phyloP scores from a whole-genome alignment of 2,888 invertebrate genomes.

The Hipparchia semele region DNA sequence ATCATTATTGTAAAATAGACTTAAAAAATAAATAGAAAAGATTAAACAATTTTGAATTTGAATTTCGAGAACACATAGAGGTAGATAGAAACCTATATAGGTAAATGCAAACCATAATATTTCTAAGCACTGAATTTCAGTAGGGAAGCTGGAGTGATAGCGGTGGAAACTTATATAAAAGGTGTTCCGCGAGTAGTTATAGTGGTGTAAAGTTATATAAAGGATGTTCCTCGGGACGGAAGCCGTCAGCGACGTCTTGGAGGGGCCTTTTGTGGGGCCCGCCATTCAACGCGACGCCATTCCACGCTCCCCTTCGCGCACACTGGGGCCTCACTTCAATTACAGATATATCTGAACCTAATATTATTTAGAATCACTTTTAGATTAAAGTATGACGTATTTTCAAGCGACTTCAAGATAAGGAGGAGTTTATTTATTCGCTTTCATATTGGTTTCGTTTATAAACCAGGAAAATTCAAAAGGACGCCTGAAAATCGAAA shows the following conservation, averaged over 20 bases:
- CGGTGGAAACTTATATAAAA: conserved; percentile 8
- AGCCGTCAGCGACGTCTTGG: conserved; percentile 38
- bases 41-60: too few species aligned
- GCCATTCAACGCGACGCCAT: conserved; percentile 30
- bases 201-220: conserved; percentile 35
- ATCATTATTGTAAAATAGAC: too few species aligned
- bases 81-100: too few species aligned
- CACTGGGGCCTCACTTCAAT: conserved; percentile 22
- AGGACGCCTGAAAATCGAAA: too few species aligned
- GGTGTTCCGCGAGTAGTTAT: conserved; percentile 2
- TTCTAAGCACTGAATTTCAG: conserved; percentile 17
- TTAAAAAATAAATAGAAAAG: too few species aligned
- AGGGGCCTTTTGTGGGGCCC: conserved; percentile 34
- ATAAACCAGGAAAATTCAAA: too few species aligned
- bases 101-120: neutral
- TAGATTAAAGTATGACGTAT: neutral
- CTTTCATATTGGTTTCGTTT: too few species aligned
- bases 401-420: too few species aligned
- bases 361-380: conserved; percentile 10
- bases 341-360: conserved; percentile 19
- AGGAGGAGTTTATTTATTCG: too few species aligned
- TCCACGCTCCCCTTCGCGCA: conserved; percentile 13
- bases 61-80: too few species aligned
- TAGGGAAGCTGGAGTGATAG: neutral
- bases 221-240: conserved; percentile 40